Conservation (phyloP, 64 coral and sea anemone species). For the Hydrozoanthus tunicans region DNA sequence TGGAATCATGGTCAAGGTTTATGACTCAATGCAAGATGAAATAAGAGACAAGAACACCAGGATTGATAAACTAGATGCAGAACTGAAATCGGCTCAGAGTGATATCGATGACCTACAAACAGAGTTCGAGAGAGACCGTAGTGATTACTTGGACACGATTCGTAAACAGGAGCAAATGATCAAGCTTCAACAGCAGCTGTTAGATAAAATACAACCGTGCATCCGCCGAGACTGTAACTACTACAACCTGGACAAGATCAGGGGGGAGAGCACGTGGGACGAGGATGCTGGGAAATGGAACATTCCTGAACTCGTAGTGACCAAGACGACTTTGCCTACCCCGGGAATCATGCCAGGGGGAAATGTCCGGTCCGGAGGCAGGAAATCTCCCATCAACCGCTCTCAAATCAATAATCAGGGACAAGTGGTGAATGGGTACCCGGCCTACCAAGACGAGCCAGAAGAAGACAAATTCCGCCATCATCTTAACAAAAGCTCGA, state of each 20-base stretch:
- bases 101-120: conserved; percentile 87
- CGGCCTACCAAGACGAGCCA: conserved; percentile 65
- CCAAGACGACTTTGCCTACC: conserved; percentile 82
- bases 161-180: conserved; percentile 89
- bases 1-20: conserved; percentile 92
- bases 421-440: conserved; percentile 78
- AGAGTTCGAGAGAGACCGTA: conserved; percentile 90
- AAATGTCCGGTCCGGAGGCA: conserved; percentile 8
- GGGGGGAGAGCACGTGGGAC: conserved; percentile 76
- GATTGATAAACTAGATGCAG: conserved; percentile 66
- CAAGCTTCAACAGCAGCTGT: conserved; percentile 83
- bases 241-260: conserved; percentile 87
- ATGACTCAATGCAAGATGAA: conserved; percentile 93
- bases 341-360: conserved; percentile 84
- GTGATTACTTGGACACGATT: conserved; percentile 87
- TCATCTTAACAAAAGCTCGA: conserved; percentile 72
- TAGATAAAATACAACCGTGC: conserved; percentile 96
- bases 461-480: conserved; percentile 79
- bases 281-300: conserved; percentile 80
- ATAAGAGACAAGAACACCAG: conserved; percentile 74
- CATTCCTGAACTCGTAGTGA: conserved; percentile 79
- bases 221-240: conserved; percentile 98
- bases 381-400: conserved; percentile 75
- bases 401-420: conserved; percentile 77
- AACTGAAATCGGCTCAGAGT: conserved; percentile 53